Conservation (phyloP, 2,888 invertebrate genomes). For the Bembecia ichneumoniformis region DNA sequence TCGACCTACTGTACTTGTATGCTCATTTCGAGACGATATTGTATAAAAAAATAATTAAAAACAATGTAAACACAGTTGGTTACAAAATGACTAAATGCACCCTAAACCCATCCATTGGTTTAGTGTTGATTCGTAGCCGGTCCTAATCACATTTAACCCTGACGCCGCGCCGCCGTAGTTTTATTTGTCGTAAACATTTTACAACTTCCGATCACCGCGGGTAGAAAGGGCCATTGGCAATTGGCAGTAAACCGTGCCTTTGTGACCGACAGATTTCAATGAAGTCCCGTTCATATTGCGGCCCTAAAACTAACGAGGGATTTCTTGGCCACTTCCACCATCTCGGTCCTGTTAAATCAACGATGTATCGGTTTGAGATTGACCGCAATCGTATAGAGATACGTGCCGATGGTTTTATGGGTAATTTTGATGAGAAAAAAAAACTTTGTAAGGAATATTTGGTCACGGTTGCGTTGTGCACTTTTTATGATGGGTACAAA, state of each 20-base stretch:
- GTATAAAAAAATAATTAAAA: too few species aligned
- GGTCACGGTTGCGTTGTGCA: too few species aligned
- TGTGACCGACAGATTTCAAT: slow-evolving; percentile 35
- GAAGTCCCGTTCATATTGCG: slow-evolving; percentile 23
- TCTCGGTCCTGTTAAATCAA: slow-evolving; percentile 18
- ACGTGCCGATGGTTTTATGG: background rate
- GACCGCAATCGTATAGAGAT: slow-evolving; percentile 12
- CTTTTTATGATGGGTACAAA: too few species aligned
- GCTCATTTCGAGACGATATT: too few species aligned
- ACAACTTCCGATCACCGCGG: slow-evolving; percentile 43
- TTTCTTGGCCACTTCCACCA: slow-evolving; percentile 5
- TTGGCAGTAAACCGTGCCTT: slow-evolving; percentile 38
- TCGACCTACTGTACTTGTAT: too few species aligned
- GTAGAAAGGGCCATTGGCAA: slow-evolving; percentile 32
- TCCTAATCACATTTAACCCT: slow-evolving; percentile 60
- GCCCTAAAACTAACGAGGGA: slow-evolving; percentile 18
- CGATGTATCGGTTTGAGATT: slow-evolving; percentile 14
- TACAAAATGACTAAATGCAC: too few species aligned
- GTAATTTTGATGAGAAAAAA: background rate
- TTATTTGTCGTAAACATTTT: slow-evolving; percentile 62
- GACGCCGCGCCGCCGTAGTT: slow-evolving; percentile 40
- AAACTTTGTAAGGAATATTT: too few species aligned
- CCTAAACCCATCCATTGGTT: background rate
- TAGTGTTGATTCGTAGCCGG: background rate
- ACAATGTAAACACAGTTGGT: too few species aligned